Base-by-base conservation (phyloP, 2,113 vertebrate genomes). In the Columba livia region DNA sequence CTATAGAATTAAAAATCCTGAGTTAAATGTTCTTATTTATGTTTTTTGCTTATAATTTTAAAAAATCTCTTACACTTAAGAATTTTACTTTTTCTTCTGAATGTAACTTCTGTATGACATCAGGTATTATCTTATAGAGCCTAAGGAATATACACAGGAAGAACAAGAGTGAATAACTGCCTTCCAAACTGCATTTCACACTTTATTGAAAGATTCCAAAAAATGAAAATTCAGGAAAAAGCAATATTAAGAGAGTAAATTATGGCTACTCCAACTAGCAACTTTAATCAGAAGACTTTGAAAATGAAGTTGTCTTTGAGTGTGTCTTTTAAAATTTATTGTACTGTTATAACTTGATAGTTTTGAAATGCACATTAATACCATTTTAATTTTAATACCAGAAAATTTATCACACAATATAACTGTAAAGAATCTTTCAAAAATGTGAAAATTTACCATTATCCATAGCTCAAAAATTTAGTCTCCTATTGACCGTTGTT, bases 21-120 rank as follows among this genome's bases (percentile, higher is more conserved):
- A 47, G 11, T 51, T 61, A 51, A 73, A 66, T 57, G 2, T 12
- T 71, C 21, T 5, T 48, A 36, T 40, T 65, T 47, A 44, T 18
- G 2, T 20, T 34, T 65, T 64, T 64, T n/a, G 0, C n/a, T 40
- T 40, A 34, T 12, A 2, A 26, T 13, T 53, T 57, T 2, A 8
- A 81, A 78, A 69, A 51, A 36, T 47, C 1, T 36, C 32, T 53
- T 20, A 62, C 38, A 51, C 2, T 6, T 74, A 5, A 20, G 9
- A 25, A 54, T 67, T 28, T 73, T 65, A 32, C 3, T 36, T n/a
- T 47, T 85, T 51, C 15, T 53, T 75, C 40, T 53, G 6, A 66
- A 53, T 1, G 34, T 3, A 47, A 10, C 4, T 54, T 61, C 19
- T 57, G 8, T 74, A 18, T 25, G 0, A 36, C 64, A 34, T 19